Conservation (phyloP, 2,797 vertebrate species). For the Huso huso region DNA sequence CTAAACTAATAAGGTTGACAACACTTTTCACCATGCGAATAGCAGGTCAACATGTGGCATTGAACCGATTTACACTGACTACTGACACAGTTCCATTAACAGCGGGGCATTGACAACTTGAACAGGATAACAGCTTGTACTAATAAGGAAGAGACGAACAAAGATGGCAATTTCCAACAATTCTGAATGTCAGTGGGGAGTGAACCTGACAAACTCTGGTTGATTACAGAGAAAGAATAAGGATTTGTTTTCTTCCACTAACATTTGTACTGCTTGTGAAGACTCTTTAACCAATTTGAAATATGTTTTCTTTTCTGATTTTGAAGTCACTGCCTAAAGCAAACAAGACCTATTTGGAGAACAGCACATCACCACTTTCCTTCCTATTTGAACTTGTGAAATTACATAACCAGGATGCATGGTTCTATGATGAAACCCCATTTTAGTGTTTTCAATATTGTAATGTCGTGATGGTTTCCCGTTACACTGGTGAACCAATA, state of each 20-base stretch:
- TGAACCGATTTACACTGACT: slow-evolving; percentile 7
- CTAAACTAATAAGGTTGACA: slow-evolving; percentile 14
- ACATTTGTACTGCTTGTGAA: too few species aligned
- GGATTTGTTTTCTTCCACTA: not conserved
- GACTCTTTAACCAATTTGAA: too few species aligned
- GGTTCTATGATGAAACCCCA: too few species aligned
- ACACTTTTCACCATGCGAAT: slow-evolving; percentile 8
- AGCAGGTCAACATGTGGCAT: slow-evolving; percentile 8
- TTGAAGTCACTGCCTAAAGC: too few species aligned
- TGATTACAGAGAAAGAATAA: slow-evolving; percentile 1
- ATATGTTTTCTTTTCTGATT: too few species aligned
- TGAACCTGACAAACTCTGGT: not conserved
- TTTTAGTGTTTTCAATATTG: too few species aligned
- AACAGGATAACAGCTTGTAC: slow-evolving; percentile 18
- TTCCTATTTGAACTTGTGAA: too few species aligned
- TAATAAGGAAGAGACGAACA: not conserved
- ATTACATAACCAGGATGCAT: too few species aligned
- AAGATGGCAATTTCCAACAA: slow-evolving; percentile 15
- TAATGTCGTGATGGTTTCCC: too few species aligned
- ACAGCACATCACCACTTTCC: too few species aligned
- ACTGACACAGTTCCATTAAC: slow-evolving; percentile 2
- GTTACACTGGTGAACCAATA: too few species aligned
- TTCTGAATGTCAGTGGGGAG: slow-evolving; percentile 1
- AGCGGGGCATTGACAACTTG: slow-evolving; percentile 11
- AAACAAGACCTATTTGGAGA: too few species aligned